Evolutionary conservation across 2,888 invertebrate species (phyloP).

Genomic region (Bombyx huttoni): DNA sequence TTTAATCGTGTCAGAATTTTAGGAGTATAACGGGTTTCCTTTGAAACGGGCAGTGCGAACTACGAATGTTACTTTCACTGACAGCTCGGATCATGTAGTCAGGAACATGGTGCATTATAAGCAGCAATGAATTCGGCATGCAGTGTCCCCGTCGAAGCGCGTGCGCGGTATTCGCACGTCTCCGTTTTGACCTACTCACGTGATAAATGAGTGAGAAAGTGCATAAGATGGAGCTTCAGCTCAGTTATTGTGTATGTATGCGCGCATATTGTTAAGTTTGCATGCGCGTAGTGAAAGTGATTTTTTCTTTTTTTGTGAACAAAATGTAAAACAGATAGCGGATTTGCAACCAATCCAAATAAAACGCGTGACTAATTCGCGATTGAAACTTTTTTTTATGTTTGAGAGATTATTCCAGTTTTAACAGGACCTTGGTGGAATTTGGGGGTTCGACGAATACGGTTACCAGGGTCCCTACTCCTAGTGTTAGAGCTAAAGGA

Average conservation of each 20-base stretch:
- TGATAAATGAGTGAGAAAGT: slow-evolving; percentile 58
- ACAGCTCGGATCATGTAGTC: slow-evolving; percentile 36
- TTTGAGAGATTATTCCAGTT: too few relatives aligned
- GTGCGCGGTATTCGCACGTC: slow-evolving; percentile 23
- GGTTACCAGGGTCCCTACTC: too few relatives aligned
- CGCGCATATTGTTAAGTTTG: neutral
- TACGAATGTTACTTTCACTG: slow-evolving; percentile 49
- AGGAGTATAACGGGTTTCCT: slow-evolving; percentile 26
- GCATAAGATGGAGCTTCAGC: slow-evolving; percentile 8
- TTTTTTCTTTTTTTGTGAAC: too few relatives aligned
- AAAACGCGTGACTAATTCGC: too few relatives aligned
- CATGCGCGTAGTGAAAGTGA: neutral
- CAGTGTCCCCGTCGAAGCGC: slow-evolving; percentile 23
- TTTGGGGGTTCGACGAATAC: too few relatives aligned
- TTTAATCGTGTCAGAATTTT: neutral
- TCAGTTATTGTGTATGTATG: neutral
- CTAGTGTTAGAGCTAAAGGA: too few relatives aligned
- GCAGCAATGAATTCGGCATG: slow-evolving; percentile 38
- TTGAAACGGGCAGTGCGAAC: slow-evolving; percentile 32
- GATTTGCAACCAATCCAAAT: too few relatives aligned
- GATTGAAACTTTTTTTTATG: too few relatives aligned
- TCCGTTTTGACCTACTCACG: slow-evolving; percentile 48
- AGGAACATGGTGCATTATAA: slow-evolving; percentile 37
- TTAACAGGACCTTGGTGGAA: too few relatives aligned
- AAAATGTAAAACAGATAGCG: too few relatives aligned